Evolutionary conservation across 2,888 invertebrate genomes (phyloP), one percentile per base, ranked within the genome.

Genomic region (Dascillus cervinus): DNA sequence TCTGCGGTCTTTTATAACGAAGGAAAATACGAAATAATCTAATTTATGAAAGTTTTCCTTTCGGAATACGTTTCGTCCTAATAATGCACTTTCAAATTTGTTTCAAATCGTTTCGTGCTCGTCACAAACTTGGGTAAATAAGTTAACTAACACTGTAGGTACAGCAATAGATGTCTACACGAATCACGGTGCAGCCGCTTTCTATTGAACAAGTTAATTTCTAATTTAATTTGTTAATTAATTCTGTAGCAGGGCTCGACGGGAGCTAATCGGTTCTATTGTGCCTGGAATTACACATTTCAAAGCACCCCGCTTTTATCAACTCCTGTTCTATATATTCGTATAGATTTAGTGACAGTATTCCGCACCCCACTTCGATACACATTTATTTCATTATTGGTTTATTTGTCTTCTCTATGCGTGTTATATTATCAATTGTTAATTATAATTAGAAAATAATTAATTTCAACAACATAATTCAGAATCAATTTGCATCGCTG

Each of bases 141-240:
- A 8, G 17, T 17, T 17, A 17, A 8, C 17, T 17, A 13, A 25
- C 3, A 13, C 6, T 25, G n/a, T 13, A 25, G 22, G 34, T 38
- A 33, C 26, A 38, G 14, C 34, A 34, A 23, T 34, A 38, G 31
- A 32, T 39, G 39, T 39, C 39, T 39, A 29, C 25, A 15, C 32
- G 35, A 39, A 39, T 39, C 39, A 39, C 28, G 34, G 34, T 28
- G 34, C 39, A 34, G 39, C 34, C 39, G 39, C 39, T 47, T 49
- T 54, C 58, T 48, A 60, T 60, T 56, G 59, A 64, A 66, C 64
- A 55, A 67, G 66, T 67, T 67, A 66, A 67, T 67, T 66, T 66
- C 65, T 66, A 67, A 67, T 66, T 66, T 65, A 66, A 66, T 67
- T 67, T 64, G 66, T 66, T 67, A 66, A 67, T 67, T 65, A 66